Evolutionary conservation across 2,888 invertebrate genomes (phyloP), one percentile per base, ranked within the genome.

Genomic region (Parthenolecanium corni): DNA sequence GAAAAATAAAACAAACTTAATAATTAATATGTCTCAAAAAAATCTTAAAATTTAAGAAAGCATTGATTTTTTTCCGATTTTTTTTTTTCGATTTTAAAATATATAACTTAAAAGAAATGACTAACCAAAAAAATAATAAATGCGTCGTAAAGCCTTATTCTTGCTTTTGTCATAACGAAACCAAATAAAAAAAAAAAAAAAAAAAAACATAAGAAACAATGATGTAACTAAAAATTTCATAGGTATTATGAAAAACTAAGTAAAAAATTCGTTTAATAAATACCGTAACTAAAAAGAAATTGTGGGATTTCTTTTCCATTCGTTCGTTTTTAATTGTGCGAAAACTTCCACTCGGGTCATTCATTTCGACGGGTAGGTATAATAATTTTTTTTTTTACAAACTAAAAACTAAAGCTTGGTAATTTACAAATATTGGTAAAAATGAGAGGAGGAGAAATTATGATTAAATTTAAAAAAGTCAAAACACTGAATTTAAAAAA

Each of bases 131-230:
- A 42, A 42, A 42, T 46, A 54, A 57, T 57, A 57, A 57, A 57
- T 57, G 57, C 57, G 44, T 57, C 57, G 44, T 57, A 46, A 57
- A 57, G 57, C 57, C 46, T 20, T 57, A 42, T 44, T 31, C 44
- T 46, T 57, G 57, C 57, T 57, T n/a, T 57, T 25, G 46, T 46
- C 42, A 57, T 44, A 12, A 24, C 54, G 24, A 54, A 54, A 52
- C 20, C 11, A 21, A 38, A 51, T 6, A 18, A 38, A 31, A 21
- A 18, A 52, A 36, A 52, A 38, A 12, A 20, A 23, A 38, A 18
- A 12, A 16, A 24, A 31, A 2, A 18, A 38, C 14, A 18, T 25
- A 16, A 44, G 16, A 40, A 44, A 56, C 21, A 20, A 40, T 5
- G 36, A 36, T 18, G 36, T 25, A 20, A 36, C 14, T 16, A 56